Conservation (phyloP, 1,140 invertebrate genomes). For the Tetragnatha versicolor region DNA sequence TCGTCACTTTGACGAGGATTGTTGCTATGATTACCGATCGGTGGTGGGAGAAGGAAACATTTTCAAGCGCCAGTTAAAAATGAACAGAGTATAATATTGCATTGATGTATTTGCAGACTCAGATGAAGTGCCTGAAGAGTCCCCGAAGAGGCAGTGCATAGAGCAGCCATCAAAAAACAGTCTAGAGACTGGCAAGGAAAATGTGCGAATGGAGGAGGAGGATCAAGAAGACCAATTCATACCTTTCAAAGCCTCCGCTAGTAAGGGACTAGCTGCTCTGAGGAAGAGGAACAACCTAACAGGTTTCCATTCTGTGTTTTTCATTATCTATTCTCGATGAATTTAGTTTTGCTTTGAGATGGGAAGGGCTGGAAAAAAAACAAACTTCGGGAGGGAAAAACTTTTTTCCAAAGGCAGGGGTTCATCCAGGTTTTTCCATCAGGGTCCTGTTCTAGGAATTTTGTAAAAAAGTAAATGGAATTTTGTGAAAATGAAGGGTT, state of each 20-base stretch:
- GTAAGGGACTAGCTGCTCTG: constrained; percentile 28
- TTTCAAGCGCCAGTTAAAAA: not conserved
- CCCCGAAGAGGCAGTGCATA: constrained; percentile 29
- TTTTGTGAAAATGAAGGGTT: no score
- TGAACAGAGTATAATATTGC: not conserved
- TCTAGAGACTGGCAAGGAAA: not conserved
- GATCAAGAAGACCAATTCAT: not conserved
- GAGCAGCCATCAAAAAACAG: not conserved
- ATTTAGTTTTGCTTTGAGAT: not conserved
- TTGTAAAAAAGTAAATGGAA: no score
- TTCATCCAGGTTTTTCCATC: no score
- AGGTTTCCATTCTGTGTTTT: not conserved
- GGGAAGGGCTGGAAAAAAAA: not conserved
- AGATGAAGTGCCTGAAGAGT: not conserved
- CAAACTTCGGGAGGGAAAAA: not conserved
- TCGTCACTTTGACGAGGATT: not conserved
- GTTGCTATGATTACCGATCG: not conserved
- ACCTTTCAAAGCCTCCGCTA: not conserved
- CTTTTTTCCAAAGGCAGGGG: not conserved
- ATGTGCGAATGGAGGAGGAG: not conserved
- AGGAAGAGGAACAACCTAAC: constrained; percentile 11
- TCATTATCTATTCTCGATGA: not conserved
- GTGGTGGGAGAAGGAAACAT: not conserved
- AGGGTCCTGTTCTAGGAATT: no score
- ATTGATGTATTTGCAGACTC: not conserved